Conservation (phyloP, 2,888 invertebrate species). For the Ormyrus pomaceus region DNA sequence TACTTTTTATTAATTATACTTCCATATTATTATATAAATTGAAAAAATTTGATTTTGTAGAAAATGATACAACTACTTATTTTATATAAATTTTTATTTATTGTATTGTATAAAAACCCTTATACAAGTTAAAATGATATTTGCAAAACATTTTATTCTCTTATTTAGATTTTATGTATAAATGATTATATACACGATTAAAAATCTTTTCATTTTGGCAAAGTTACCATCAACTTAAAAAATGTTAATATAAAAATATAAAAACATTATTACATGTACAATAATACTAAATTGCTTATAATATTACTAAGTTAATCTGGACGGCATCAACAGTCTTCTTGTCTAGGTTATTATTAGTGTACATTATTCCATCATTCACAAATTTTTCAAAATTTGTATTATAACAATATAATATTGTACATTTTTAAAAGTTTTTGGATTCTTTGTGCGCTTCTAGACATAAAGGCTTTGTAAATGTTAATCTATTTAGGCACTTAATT, state of each 20-base stretch:
- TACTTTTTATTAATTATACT: no score
- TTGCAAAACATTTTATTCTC: slow-evolving; percentile 1
- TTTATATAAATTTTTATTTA: slow-evolving; percentile 24
- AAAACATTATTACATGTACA: background rate
- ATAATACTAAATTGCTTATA: slow-evolving; percentile 20
- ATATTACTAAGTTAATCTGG: slow-evolving; percentile 59
- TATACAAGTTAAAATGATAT: slow-evolving; percentile 43
- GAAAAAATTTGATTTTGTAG: slow-evolving; percentile 27
- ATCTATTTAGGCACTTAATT: slow-evolving; percentile 13
- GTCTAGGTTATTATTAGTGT: slow-evolving; percentile 11
- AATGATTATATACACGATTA: slow-evolving; percentile 41
- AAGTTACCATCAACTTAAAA: slow-evolving; percentile 21
- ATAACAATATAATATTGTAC: slow-evolving; percentile 7
- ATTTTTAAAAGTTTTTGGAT: slow-evolving; percentile 15
- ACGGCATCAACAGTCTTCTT: slow-evolving; percentile 66
- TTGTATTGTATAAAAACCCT: slow-evolving; percentile 35
- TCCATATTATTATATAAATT: slow-evolving; percentile 11
- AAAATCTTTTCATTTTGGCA: slow-evolving; percentile 27
- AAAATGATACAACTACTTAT: slow-evolving; percentile 25
- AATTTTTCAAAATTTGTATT: slow-evolving; percentile 35
- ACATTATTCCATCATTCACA: slow-evolving; percentile 33
- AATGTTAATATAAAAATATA: background rate
- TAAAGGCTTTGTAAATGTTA: background rate
- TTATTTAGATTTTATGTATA: slow-evolving; percentile 28
- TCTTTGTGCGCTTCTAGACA: slow-evolving; percentile 25